Conservation (phyloP, 2,797 vertebrate genomes). For the Aratinga solstitialis region DNA sequence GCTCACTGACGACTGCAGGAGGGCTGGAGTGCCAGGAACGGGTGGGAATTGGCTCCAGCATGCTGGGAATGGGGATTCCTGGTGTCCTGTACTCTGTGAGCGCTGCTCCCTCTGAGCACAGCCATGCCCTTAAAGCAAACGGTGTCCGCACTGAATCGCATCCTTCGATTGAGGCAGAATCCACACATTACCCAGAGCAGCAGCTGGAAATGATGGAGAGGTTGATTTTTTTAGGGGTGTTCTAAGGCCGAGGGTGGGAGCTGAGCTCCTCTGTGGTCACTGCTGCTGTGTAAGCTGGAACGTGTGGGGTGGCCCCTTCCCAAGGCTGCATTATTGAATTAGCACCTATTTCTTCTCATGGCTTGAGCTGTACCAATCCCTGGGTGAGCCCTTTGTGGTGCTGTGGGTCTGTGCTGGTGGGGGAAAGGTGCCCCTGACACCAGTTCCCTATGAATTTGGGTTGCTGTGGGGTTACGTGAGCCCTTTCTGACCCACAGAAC, state of each 20-base stretch:
- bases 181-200: not conserved
- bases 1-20: not conserved
- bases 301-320: not conserved
- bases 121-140: not conserved
- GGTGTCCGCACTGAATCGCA: not conserved
- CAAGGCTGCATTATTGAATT: not conserved
- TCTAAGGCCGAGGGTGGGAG: not conserved
- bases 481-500: not conserved
- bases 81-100: fast-evolving
- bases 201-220: not conserved
- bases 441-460: not conserved
- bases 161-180: not conserved
- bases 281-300: not conserved
- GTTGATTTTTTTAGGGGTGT: not conserved
- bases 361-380: not conserved
- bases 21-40: not conserved
- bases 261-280: not conserved
- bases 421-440: not conserved
- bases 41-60: not conserved
- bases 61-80: not conserved
- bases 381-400: fast-evolving
- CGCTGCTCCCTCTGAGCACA: fast-evolving
- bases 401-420: not conserved
- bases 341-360: not conserved
- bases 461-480: not conserved